Conservation (phyloP, 2,113 vertebrate genomes). For the Chaetodon trifascialis region DNA sequence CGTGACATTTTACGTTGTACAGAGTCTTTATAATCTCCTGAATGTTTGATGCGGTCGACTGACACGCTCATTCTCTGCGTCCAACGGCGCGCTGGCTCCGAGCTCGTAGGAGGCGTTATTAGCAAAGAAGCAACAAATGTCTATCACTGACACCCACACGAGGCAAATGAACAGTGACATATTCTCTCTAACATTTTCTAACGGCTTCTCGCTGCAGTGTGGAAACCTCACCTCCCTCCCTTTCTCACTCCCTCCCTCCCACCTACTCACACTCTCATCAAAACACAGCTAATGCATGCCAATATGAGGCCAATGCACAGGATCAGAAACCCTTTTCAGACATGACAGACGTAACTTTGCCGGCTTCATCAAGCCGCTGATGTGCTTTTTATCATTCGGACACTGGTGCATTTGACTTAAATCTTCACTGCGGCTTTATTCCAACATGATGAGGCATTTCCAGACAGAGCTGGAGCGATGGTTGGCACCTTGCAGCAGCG, state of each 20-base stretch:
- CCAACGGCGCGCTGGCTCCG: neutral
- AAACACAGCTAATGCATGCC: slow-evolving; percentile 29
- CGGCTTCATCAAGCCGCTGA: neutral
- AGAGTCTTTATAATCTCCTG: slow-evolving; percentile 25
- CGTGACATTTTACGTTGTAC: neutral
- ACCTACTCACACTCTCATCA: slow-evolving; percentile 12
- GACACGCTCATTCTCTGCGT: slow-evolving; percentile 23
- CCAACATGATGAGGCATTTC: neutral
- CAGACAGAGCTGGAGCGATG: neutral
- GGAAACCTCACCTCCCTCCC: slow-evolving; percentile 3
- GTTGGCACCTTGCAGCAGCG: neutral
- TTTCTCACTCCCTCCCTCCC: slow-evolving; percentile 7
- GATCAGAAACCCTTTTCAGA: neutral
- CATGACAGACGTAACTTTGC: neutral
- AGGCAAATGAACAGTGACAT: slow-evolving; percentile 37
- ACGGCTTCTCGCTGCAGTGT: slow-evolving; percentile 24
- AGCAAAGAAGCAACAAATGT: slow-evolving; percentile 48
- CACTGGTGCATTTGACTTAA: neutral
- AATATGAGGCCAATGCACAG: neutral
- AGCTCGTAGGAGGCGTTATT: slow-evolving; percentile 43
- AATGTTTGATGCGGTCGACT: slow-evolving; percentile 16
- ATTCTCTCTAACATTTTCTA: slow-evolving; percentile 24
- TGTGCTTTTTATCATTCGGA: neutral
- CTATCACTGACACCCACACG: slow-evolving; percentile 37
- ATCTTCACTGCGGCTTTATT: neutral